Conservation (phyloP, 2,797 vertebrate genomes). For the Euphonia xanthogaster region DNA sequence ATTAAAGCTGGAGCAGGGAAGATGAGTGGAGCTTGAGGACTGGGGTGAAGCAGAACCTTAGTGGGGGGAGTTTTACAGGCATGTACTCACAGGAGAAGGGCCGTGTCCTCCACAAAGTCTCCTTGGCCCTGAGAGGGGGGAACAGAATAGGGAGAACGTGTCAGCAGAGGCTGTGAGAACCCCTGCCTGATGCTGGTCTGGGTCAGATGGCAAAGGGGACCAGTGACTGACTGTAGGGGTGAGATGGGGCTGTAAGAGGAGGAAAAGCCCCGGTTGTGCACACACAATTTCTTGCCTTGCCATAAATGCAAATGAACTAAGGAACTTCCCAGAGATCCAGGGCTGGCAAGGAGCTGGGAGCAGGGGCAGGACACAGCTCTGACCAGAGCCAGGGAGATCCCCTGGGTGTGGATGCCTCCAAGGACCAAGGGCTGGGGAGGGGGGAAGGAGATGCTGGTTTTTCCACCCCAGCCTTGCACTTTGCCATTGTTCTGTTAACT, state of each 20-base stretch:
- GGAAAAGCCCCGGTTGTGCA: neutral
- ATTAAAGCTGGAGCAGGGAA: slow-evolving; percentile 1
- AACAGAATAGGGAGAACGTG: neutral
- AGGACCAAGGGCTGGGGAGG: neutral
- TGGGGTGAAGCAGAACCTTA: neutral
- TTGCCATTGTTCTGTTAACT: neutral
- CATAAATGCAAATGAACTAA: neutral
- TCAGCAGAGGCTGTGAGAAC: neutral
- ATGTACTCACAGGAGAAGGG: slow-evolving; percentile 51
- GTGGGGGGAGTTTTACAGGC: neutral
- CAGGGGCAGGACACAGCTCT: neutral
- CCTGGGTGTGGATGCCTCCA: fast-evolving
- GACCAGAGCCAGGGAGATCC: fast-evolving
- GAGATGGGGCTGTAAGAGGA: neutral
- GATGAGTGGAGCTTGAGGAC: neutral
- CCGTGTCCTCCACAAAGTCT: slow-evolving; percentile 17
- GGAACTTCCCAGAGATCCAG: neutral
- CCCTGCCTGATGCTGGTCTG: neutral
- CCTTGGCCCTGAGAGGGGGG: neutral
- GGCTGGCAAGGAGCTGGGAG: neutral
- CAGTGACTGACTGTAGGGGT: neutral
- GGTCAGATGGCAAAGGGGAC: neutral
- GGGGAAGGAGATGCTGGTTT: neutral
- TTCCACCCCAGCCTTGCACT: neutral
- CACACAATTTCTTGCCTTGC: neutral